Base-by-base conservation (phyloP, 2,113 vertebrate species). In the Alethe castanea region DNA sequence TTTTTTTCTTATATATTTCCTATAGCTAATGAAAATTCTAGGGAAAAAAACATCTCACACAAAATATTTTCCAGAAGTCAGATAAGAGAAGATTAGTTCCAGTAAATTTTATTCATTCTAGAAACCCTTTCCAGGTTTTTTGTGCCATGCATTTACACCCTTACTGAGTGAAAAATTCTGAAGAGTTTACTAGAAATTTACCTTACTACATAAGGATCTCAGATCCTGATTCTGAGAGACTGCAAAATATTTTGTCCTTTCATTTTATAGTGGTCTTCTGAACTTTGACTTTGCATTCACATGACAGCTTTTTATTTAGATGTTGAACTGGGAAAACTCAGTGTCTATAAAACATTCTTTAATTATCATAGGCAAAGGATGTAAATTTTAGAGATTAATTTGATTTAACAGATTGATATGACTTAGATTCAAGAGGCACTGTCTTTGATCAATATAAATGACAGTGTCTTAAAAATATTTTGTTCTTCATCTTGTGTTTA, bases 301-400 rank as follows among this genome's bases (percentile, higher is more conserved):
- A 35, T 20, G 25, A 65, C 40, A 62, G 44, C 19, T 81, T 84
- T 26, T 50, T 62, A 52, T 56, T 60, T 56, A 81, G 31, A 23
- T 45, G n/a, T n/a, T 79, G 31, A 87, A 80, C 14, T 64, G 33
- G 26, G 7, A 87, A 72, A 87, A 72, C 9, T 54, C 10, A 44
- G 7, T 52, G 8, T 50, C 29, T 62, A 29, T 47, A 19, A 93
- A 86, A 89, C 6, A n/a, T 73, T 53, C 45, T 72, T 77, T 73
- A 85, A 83, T 77, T 77, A 80, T 72, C 35, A 56, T 28, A 79
- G 45, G 47, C 47, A 81, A 77, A 70, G 25, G 10, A 61, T 47
- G 25, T 16, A 80, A 5, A 88, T 81, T 90, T 92, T 83, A 74
- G 72, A 92, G 16, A 38, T 76, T 91, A 74, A 95, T 88, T 93